Evolutionary conservation across 2,113 vertebrate species (phyloP).

Genomic region (Tylochromis polylepis): DNA sequence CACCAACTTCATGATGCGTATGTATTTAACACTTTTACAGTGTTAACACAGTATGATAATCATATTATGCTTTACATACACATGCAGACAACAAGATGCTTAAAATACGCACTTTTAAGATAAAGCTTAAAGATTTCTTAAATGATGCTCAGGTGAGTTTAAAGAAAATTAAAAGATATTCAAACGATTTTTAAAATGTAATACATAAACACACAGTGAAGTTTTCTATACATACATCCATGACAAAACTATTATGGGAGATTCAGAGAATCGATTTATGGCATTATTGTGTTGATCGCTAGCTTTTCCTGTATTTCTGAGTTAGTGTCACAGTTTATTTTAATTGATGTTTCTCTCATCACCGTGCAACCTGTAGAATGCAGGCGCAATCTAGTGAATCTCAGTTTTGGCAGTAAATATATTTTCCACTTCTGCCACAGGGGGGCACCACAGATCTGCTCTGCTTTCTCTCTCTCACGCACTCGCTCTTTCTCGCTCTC

Average conservation of each 20-base stretch:
- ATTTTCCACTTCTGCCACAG: constrained; percentile 54
- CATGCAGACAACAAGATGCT: background rate
- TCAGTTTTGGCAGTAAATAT: background rate
- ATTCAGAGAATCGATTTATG: background rate
- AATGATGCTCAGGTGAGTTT: background rate
- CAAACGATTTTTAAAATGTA: background rate
- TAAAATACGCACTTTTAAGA: background rate
- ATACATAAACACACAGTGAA: background rate
- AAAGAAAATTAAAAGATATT: background rate
- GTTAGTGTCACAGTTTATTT: background rate
- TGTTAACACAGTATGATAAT: background rate
- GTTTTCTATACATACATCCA: background rate
- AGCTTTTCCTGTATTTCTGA: background rate
- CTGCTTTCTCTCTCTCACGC: background rate
- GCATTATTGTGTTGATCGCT: background rate
- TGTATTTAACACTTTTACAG: background rate
- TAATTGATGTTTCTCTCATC: background rate
- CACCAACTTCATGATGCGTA: background rate
- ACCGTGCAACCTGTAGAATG: background rate
- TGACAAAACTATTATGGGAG: background rate
- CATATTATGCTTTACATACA: background rate
- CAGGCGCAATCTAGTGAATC: background rate
- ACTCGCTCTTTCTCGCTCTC: background rate
- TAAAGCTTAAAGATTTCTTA: background rate
- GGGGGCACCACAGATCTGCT: constrained; percentile 66